Evolutionary conservation across 1,140 invertebrate species (phyloP), one percentile per base, ranked within the genome.

Genomic region (Elymnias hypermnestra): DNA sequence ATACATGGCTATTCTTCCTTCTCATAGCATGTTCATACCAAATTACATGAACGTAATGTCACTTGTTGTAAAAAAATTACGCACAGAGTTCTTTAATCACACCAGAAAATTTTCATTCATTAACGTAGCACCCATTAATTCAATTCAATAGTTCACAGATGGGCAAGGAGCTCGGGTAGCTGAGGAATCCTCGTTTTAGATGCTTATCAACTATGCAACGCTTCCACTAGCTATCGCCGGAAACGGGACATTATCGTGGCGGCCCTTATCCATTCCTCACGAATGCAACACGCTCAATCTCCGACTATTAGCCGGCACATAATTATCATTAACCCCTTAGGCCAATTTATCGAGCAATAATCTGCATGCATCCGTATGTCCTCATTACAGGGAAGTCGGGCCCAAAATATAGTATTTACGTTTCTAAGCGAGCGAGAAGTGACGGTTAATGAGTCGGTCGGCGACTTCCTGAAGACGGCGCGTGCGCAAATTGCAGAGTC

Each of bases 361-460:
- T 53, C 45, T 42, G 37, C 45, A 31, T 42, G 35, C 40, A 49
- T 49, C 54, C 54, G 45, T 19, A 38, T 46, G 55, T 31, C 41
- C 50, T 51, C 55, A 46, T 52, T 53, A 53, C 50, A 17, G 15
- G 25, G 50, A 57, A 58, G 42, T 50, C 25, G 33, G 31, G 21
- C 40, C 54, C 41, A 44, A 61, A 56, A 57, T 45, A 57, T 42
- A 42, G 53, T 50, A 41, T 56, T 53, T 52, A 40, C 45, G 39
- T 39, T 36, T 57, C 54, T 57, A 62, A 57, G 43, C 50, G 53
- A 35, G 35, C 35, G 35, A 25, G 29, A 41, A 38, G 38, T 53
- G 50, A 46, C 45, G 33, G 45, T 26, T 57, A 57, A 57, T 57
- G 55, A 52, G 54, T 25, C 26, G 25, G 31, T 26, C 22, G 37